Evolutionary conservation across 1,140 invertebrate species (phyloP).

Genomic region (Bathynomus jamesi): DNA sequence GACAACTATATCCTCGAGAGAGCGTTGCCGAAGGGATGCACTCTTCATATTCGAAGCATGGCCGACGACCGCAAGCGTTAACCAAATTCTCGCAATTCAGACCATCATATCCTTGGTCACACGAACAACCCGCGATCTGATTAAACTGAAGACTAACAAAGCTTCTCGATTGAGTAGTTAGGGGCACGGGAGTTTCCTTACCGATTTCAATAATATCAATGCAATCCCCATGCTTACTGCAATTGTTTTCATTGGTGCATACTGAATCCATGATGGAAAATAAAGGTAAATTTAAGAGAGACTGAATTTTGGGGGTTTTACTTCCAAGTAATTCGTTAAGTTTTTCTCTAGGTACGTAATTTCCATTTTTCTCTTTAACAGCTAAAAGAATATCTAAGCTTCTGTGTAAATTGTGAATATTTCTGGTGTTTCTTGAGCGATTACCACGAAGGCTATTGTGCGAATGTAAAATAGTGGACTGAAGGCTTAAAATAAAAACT

Average conservation of each 20-base stretch:
- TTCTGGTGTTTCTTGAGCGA: slow-evolving; percentile 6
- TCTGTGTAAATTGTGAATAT: slow-evolving; percentile 36
- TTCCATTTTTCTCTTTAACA: slow-evolving; percentile 54
- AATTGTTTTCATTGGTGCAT: slow-evolving; percentile 62
- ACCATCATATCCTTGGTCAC: slow-evolving; percentile 70
- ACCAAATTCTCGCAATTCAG: slow-evolving; percentile 51
- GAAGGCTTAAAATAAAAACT: slow-evolving; percentile 60
- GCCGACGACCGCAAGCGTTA: slow-evolving; percentile 65
- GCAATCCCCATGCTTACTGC: slow-evolving; percentile 72
- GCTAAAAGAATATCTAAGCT: slow-evolving; percentile 81
- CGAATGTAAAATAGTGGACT: slow-evolving; percentile 59
- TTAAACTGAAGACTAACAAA: slow-evolving; percentile 65
- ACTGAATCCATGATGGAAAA: slow-evolving; percentile 59
- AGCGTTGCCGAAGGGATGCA: slow-evolving; percentile 63
- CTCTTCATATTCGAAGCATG: slow-evolving; percentile 61
- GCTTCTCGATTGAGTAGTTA: slow-evolving; percentile 59
- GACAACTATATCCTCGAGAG: slow-evolving; percentile 61
- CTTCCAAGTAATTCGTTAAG: slow-evolving; percentile 60
- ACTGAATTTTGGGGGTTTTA: slow-evolving; percentile 63
- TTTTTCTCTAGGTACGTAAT: slow-evolving; percentile 53
- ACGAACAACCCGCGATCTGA: slow-evolving; percentile 71
- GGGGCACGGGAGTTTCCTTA: slow-evolving; percentile 62
- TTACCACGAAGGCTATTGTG: slow-evolving; percentile 45
- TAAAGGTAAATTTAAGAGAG: slow-evolving; percentile 63
- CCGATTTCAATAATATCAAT: slow-evolving; percentile 65